phyloP scores from a whole-genome alignment of 2,113 vertebrate genomes.

The Hucho hucho region DNA sequence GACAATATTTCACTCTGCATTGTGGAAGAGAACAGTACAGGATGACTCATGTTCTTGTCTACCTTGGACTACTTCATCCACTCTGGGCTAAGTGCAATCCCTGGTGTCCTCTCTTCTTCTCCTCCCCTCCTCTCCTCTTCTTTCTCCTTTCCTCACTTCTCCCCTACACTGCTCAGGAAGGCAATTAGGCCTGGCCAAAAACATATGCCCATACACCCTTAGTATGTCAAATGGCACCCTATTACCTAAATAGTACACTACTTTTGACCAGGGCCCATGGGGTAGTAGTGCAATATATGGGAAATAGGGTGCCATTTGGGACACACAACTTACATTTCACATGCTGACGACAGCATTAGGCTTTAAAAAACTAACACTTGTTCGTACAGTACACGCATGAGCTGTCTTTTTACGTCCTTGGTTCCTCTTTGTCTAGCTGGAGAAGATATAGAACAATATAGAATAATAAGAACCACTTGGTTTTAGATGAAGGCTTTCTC shows the following conservation, averaged over 20 bases:
- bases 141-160: too few relatives aligned
- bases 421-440: background rate
- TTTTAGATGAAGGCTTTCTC: background rate
- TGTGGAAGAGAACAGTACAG: conserved; percentile 56
- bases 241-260: too few relatives aligned
- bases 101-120: conserved; percentile 45
- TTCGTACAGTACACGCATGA: background rate
- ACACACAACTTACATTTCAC: conserved; percentile 46
- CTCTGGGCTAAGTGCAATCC: conserved; percentile 67
- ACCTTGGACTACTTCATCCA: conserved; percentile 27
- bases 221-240: too few relatives aligned
- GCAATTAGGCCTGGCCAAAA: conserved; percentile 63
- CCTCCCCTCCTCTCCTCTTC: too few relatives aligned
- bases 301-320: too few relatives aligned
- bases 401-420: background rate
- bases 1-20: conserved; percentile 67
- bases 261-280: too few relatives aligned
- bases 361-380: conserved; percentile 53
- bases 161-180: conserved; percentile 5
- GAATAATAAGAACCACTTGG: background rate
- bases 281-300: too few relatives aligned
- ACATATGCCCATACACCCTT: conserved; percentile 59
- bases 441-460: background rate
- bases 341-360: conserved; percentile 64
- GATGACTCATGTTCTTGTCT: conserved; percentile 42